These are phyloP conservation scores for Notodonta dromedarius DNA, from an alignment of 2,888 invertebrate species.

Conservation along the genomic window DNA sequence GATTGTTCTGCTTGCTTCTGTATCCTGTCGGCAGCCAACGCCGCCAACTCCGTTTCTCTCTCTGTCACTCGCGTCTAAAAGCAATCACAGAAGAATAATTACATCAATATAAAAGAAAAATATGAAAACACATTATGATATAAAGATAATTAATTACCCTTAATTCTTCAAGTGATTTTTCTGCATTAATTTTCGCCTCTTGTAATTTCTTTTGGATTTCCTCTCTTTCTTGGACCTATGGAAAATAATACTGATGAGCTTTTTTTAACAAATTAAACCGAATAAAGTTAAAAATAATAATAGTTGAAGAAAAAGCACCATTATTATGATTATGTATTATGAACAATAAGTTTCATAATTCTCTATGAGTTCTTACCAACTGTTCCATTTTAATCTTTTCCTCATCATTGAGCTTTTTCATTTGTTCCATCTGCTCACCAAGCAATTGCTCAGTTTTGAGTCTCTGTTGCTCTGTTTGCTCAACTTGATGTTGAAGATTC, in stretches of 20 bases:
- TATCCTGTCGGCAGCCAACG: constrained; percentile 67
- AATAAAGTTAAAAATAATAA: too few species aligned
- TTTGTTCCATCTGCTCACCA: constrained; percentile 60
- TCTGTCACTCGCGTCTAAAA: constrained; percentile 58
- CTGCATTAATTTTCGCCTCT: constrained; percentile 63
- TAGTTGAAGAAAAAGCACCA: too few species aligned
- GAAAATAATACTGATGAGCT: background rate
- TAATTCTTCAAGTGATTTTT: constrained; percentile 58
- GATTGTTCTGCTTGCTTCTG: constrained; percentile 71
- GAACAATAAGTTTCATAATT: background rate
- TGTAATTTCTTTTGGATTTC: constrained; percentile 61
- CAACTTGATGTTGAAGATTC: constrained; percentile 64
- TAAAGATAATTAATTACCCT: constrained; percentile 46
- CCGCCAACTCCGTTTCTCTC: constrained; percentile 68
- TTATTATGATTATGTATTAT: too few species aligned
- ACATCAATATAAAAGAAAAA: background rate
- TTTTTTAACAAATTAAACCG: background rate
- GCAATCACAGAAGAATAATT: background rate
- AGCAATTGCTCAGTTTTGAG: constrained; percentile 61
- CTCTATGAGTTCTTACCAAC: constrained; percentile 53
- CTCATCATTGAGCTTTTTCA: constrained; percentile 68
- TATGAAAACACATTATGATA: background rate
- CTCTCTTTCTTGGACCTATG: constrained; percentile 53
- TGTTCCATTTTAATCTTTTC: constrained; percentile 67
- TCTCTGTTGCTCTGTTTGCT: constrained; percentile 72